phyloP scores from a whole-genome alignment of 2,888 invertebrate species.

The Lissocephala sabroskyi region DNA sequence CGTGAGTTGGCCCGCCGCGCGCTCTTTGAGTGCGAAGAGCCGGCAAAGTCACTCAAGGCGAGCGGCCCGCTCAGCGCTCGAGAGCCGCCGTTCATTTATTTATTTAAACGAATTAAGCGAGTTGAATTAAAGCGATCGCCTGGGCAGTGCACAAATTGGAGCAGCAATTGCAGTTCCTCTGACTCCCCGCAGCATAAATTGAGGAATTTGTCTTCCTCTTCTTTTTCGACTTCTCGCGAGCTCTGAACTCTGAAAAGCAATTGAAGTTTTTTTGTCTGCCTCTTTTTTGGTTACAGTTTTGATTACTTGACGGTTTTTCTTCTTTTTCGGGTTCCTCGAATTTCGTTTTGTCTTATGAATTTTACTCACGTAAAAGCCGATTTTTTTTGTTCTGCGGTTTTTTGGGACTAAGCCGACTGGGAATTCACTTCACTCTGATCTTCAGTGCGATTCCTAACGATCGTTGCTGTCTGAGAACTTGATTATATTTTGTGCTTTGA shows the following conservation, averaged over 20 bases:
- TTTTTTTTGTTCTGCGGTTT: no score
- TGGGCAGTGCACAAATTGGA: slow-evolving; percentile 36
- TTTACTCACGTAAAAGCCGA: no score
- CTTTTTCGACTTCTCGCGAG: no score
- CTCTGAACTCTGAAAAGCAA: no score
- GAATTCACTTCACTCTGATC: no score
- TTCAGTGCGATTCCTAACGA: no score
- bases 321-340: slow-evolving; percentile 27
- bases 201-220: no score
- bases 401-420: no score
- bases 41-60: neutral
- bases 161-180: slow-evolving; percentile 29
- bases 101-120: slow-evolving; percentile 44
- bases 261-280: slow-evolving; percentile 13
- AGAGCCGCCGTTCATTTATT: neutral
- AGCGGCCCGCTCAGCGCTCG: neutral
- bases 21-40: slow-evolving; percentile 19
- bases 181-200: slow-evolving; percentile 11
- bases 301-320: slow-evolving; percentile 33
- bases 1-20: neutral
- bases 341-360: slow-evolving; percentile 32
- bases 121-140: slow-evolving; percentile 42
- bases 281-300: slow-evolving; percentile 19
- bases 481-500: no score
- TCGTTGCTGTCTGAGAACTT: no score